phyloP scores from a whole-genome alignment of 2,797 vertebrate genomes.

The Astyanax mexicanus region DNA sequence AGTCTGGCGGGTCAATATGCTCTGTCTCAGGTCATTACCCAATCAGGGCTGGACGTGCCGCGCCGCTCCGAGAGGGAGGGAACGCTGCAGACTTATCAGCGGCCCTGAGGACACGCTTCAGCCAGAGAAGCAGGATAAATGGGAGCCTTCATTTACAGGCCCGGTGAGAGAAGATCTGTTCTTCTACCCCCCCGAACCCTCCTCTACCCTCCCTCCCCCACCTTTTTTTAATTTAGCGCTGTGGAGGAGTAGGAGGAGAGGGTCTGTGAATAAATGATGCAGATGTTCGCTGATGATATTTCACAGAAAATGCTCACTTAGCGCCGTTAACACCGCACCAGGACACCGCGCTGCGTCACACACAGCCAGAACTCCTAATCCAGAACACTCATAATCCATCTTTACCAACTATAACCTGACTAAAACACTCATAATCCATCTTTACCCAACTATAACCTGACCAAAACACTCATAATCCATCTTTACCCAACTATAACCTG shows the following conservation, averaged over 20 bases:
- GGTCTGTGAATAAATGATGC: conserved; percentile 27
- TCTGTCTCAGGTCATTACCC: conserved; percentile 73
- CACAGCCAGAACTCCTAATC: too few relatives aligned
- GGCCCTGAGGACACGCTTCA: conserved; percentile 56
- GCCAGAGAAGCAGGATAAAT: conserved; percentile 58
- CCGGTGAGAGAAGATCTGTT: conserved; percentile 46
- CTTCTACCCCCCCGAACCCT: conserved; percentile 23
- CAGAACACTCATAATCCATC: too few relatives aligned
- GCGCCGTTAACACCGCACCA: neutral
- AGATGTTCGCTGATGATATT: conserved; percentile 20
- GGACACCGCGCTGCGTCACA: neutral
- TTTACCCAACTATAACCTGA: too few relatives aligned
- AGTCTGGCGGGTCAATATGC: conserved; percentile 72
- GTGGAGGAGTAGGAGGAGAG: conserved; percentile 18
- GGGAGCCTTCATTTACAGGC: conserved; percentile 57
- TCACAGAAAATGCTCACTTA: conserved; percentile 1
- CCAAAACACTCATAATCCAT: too few relatives aligned
- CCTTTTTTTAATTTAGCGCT: conserved; percentile 53
- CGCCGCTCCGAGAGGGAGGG: conserved; percentile 59
- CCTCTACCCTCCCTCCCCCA: conserved; percentile 31
- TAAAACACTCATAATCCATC: too few relatives aligned
- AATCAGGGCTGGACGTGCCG: conserved; percentile 70
- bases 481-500: too few relatives aligned
- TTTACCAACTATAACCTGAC: too few relatives aligned
- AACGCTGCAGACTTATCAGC: conserved; percentile 60